These are phyloP conservation scores for Okamejei kenojei DNA, from an alignment of 2,797 vertebrate genomes.

Conservation along the genomic window DNA sequence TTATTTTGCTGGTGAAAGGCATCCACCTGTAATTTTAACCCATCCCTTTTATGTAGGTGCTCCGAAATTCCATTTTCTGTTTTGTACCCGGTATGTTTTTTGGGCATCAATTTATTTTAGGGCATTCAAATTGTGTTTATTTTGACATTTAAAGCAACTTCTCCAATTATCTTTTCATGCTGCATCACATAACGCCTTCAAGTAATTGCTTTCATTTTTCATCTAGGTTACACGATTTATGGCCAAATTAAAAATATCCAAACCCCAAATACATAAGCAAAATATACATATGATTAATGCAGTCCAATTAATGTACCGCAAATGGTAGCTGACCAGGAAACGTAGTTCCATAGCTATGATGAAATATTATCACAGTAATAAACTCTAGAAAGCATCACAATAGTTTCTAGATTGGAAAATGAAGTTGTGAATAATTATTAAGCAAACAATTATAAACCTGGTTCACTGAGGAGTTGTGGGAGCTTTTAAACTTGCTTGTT, in stretches of 20 bases:
- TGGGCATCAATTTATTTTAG: slow-evolving; percentile 35
- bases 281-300: slow-evolving; percentile 73
- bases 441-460: slow-evolving; percentile 5
- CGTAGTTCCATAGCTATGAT: slow-evolving; percentile 39
- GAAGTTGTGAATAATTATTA: slow-evolving; percentile 24
- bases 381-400: slow-evolving; percentile 27
- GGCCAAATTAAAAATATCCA: slow-evolving; percentile 78
- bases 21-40: neutral
- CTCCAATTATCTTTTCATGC: slow-evolving; percentile 49
- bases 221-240: slow-evolving; percentile 79
- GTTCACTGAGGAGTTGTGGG: neutral
- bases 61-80: neutral
- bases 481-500: neutral
- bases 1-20: neutral
- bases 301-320: slow-evolving; percentile 52
- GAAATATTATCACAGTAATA: slow-evolving; percentile 25
- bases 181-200: slow-evolving; percentile 51
- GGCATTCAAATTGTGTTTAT: slow-evolving; percentile 55
- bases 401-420: neutral
- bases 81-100: neutral
- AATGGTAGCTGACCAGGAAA: slow-evolving; percentile 56
- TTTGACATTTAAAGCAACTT: slow-evolving; percentile 58
- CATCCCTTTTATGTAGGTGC: neutral
- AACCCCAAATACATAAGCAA: slow-evolving; percentile 59
- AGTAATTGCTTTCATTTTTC: slow-evolving; percentile 91